Percentiles rank a stretch among this genome's conserved stretches.
Conservation (phyloP, 2,113 vertebrate genomes). For the Dasyornis broadbenti region DNA sequence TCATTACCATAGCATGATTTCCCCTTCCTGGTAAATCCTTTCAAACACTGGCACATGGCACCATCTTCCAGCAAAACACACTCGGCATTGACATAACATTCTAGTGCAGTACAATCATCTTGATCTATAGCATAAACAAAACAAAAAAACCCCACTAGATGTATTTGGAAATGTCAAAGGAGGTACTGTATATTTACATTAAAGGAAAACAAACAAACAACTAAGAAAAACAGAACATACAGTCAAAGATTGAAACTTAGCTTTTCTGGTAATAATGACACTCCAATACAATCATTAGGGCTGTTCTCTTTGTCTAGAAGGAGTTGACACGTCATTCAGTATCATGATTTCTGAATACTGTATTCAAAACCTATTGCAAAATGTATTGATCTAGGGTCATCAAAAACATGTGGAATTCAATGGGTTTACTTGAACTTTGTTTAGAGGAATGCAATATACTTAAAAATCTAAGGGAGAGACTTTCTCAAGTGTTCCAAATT, state of each 20-base stretch:
- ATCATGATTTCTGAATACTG: neutral
- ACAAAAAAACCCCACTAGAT: neutral
- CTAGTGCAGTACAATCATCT: slow-evolving; percentile 72
- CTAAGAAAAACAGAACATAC: neutral
- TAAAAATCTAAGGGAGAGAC: neutral
- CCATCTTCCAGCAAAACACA: slow-evolving; percentile 72
- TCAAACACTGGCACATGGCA: slow-evolving; percentile 76
- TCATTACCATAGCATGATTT: slow-evolving; percentile 80
- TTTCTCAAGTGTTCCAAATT: neutral
- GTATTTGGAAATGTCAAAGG: neutral
- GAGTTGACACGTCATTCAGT: neutral
- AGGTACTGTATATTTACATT: neutral
- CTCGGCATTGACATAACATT: slow-evolving; percentile 75
- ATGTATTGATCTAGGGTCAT: neutral
- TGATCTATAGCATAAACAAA: slow-evolving; percentile 70
- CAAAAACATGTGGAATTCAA: neutral
- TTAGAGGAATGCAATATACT: neutral
- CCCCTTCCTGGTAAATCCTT: slow-evolving; percentile 81
- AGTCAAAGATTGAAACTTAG: neutral
- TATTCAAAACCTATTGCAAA: neutral
- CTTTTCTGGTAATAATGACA: neutral
- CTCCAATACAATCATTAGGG: neutral
- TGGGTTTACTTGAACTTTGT: neutral
- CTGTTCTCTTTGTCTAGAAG: neutral
- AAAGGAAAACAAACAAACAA: neutral